Evolutionary conservation across 2,888 invertebrate genomes (phyloP).

Genomic region (Scelioninae gen. 2): DNA sequence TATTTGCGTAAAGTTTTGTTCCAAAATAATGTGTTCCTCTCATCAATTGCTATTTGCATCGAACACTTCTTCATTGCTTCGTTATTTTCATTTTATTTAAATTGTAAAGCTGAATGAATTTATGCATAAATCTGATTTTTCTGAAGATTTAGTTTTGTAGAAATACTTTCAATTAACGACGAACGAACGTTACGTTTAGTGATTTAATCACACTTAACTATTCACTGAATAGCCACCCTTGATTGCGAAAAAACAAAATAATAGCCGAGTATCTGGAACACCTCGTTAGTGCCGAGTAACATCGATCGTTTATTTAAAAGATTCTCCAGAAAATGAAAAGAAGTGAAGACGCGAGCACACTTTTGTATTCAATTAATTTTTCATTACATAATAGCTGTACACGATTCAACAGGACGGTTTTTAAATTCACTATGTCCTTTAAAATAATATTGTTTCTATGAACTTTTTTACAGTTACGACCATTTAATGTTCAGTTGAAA

Average conservation of each 20-base stretch:
- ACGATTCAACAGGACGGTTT: no score
- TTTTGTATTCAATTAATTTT: constrained; percentile 43
- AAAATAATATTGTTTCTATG: not conserved
- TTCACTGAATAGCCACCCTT: constrained; percentile 44
- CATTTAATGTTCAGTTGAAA: constrained; percentile 14
- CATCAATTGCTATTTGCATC: no score
- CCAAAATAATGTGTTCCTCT: no score
- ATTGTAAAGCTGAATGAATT: not conserved
- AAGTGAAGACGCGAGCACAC: constrained; percentile 28
- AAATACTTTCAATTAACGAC: constrained; percentile 35
- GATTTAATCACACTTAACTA: constrained; percentile 51
- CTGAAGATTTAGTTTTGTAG: not conserved
- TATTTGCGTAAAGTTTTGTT: no score
- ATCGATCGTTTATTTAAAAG: constrained; percentile 57
- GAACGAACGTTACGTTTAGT: constrained; percentile 38
- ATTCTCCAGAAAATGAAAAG: constrained; percentile 35
- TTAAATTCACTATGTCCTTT: no score
- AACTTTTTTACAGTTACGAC: not conserved
- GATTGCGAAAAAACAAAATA: constrained; percentile 55
- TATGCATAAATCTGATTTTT: not conserved
- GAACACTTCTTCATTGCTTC: no score
- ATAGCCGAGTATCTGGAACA: constrained; percentile 34
- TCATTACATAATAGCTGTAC: constrained; percentile 16
- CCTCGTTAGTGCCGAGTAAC: constrained; percentile 53
- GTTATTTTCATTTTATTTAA: constrained; percentile 1